phyloP scores from a whole-genome alignment of 2,888 invertebrate species.

The Diarsia dahlii region DNA sequence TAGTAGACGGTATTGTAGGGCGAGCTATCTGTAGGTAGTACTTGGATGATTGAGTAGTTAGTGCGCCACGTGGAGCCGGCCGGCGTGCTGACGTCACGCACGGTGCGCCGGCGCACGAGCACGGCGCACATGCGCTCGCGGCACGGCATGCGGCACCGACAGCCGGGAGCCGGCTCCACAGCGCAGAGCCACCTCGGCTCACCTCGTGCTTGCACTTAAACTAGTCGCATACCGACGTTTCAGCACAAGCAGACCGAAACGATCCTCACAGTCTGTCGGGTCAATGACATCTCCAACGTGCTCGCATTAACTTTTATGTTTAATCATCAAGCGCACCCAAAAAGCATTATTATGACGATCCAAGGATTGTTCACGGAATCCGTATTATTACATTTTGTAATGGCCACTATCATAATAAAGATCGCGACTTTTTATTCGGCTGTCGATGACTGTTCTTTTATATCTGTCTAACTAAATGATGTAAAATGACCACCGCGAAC shows the following conservation, averaged over 20 bases:
- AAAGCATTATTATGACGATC: slow-evolving; percentile 59
- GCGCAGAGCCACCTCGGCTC: slow-evolving; percentile 66
- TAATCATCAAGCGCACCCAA: slow-evolving; percentile 71
- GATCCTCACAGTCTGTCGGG: slow-evolving; percentile 77
- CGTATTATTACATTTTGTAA: slow-evolving; percentile 41
- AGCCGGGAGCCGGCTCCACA: slow-evolving; percentile 51
- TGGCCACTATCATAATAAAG: slow-evolving; percentile 30
- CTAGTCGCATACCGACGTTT: slow-evolving; percentile 85
- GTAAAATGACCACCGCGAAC: slow-evolving; percentile 18
- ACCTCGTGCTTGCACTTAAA: slow-evolving; percentile 77
- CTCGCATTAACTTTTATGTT: slow-evolving; percentile 71
- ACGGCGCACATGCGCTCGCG: slow-evolving; percentile 39
- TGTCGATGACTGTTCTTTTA: slow-evolving; percentile 15
- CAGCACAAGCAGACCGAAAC: slow-evolving; percentile 86
- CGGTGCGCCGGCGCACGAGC: slow-evolving; percentile 48
- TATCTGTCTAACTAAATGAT: slow-evolving; percentile 9
- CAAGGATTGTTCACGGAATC: slow-evolving; percentile 61
- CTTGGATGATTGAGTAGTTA: slow-evolving; percentile 76
- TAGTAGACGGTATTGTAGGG: slow-evolving; percentile 16
- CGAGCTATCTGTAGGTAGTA: slow-evolving; percentile 34
- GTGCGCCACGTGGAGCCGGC: slow-evolving; percentile 82
- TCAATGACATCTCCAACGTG: slow-evolving; percentile 82
- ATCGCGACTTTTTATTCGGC: slow-evolving; percentile 41
- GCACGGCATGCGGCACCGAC: slow-evolving; percentile 53
- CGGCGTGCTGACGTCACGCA: slow-evolving; percentile 80